Evolutionary conservation across 2,888 invertebrate genomes (phyloP), one percentile per base, ranked within the genome.

Genomic region (Tridacna gigas): DNA sequence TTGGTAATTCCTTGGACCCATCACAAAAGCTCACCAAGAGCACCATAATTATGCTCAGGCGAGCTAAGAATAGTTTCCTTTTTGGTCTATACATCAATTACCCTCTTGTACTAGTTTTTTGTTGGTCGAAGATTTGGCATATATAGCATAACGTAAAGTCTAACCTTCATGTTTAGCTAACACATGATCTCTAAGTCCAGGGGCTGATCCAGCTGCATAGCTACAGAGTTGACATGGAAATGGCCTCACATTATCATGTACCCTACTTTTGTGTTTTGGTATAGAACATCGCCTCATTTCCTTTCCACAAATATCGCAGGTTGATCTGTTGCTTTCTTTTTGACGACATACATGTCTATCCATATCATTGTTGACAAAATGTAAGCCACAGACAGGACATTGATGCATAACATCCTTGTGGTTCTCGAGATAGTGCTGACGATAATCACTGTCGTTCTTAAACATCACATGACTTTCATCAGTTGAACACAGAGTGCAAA

Each of bases 401-500:
- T 67, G 37, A 1, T n/a, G n/a, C 67, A 67, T 20, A 12, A n/a
- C n/a, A 67, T 67, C 67, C n/a, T 45, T 67, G 28, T 67, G 67
- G 9, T 45, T 15, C 22, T 67, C 67, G 0, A 45, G 5, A 67
- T n/a, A 67, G n/a, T 67, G 67, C 15, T 67, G 45, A 7, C 11
- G 15, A 18, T n/a, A 18, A 0, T 15, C 18, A 20, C 1, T 4
- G 1, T 20, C 20, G 11, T n/a, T n/a, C 1, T 67, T 28, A 67
- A 67, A 67, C 45, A 22, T n/a, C 20, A 67, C 45, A 45, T 15
- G 67, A 5, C n/a, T 45, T 37, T 45, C 67, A 13, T 7, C 18
- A 15, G 25, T 28, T n/a, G 60, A 66, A 63, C 84, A 84, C n/a
- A 61, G 61, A 45, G 37, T 74, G n/a, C 84, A 84, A 45, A 76